These are phyloP conservation scores for Gisinianus flammeolus DNA, from an alignment of 2,888 invertebrate species.

Conservation along the genomic window DNA sequence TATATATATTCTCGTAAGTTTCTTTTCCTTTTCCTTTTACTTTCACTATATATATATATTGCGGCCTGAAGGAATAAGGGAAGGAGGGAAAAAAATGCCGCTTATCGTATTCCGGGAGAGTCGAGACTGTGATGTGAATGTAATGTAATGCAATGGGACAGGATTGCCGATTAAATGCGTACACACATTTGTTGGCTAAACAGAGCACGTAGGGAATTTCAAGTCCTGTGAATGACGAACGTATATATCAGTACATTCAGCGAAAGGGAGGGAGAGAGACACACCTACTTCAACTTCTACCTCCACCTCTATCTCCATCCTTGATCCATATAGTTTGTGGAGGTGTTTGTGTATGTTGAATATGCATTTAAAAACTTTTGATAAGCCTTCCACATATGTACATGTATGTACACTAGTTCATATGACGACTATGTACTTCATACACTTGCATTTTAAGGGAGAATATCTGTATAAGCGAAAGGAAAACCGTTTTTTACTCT, in stretches of 20 bases:
- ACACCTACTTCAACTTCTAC: too few species aligned
- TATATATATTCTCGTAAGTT: not conserved
- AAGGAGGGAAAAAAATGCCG: not conserved
- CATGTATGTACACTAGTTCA: not conserved
- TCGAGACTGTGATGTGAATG: not conserved
- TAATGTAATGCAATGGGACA: not conserved
- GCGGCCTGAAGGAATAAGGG: not conserved
- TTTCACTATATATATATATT: not conserved
- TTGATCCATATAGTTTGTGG: not conserved
- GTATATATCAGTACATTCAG: too few species aligned
- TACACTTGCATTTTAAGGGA: not conserved
- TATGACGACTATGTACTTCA: not conserved
- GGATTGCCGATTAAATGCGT: conserved; percentile 15
- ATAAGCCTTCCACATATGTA: not conserved
- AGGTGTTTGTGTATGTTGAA: not conserved
- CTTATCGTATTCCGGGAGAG: not conserved
- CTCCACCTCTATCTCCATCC: too few species aligned
- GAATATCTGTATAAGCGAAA: not conserved
- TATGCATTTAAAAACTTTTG: not conserved
- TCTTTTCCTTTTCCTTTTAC: not conserved
- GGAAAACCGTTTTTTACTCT: too few species aligned
- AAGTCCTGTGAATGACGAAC: not conserved
- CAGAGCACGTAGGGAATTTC: conserved; percentile 11
- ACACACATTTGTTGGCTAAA: conserved; percentile 24
- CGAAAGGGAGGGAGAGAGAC: not conserved